Evolutionary conservation across 2,113 vertebrate genomes (phyloP).

Genomic region (Cavia porcellus): DNA sequence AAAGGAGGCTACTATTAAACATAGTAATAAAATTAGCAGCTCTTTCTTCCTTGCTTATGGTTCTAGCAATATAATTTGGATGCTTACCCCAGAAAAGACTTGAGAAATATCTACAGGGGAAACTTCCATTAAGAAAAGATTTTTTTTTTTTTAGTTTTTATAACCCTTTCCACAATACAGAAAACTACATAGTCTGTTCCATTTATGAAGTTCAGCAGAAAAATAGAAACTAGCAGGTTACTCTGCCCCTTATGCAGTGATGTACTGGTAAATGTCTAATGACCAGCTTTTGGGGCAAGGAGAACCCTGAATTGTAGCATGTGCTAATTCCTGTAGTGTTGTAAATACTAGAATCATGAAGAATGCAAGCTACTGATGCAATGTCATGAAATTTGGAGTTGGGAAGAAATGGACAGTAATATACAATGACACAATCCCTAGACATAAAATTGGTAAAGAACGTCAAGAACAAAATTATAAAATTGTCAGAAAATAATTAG

Average conservation of each 20-base stretch:
- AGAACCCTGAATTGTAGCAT: background rate
- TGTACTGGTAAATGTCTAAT: background rate
- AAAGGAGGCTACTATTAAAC: conserved; percentile 30
- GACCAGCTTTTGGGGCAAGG: background rate
- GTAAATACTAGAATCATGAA: background rate
- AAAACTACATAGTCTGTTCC: background rate
- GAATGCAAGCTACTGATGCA: background rate
- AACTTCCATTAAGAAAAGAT: background rate
- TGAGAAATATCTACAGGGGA: background rate
- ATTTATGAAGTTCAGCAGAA: conserved; percentile 15
- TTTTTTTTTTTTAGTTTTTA: background rate
- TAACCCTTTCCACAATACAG: background rate
- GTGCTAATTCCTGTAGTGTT: background rate
- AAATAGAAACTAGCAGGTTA: background rate
- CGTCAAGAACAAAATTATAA: background rate
- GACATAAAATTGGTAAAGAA: background rate
- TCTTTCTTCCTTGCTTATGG: background rate
- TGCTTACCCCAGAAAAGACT: conserved; percentile 2
- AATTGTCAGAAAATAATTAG: conserved; percentile 6
- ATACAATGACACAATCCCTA: background rate
- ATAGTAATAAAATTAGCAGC: conserved; percentile 45
- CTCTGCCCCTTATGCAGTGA: background rate
- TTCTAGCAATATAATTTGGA: conserved; percentile 19
- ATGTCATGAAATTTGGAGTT: background rate
- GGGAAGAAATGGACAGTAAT: background rate